Evolutionary conservation across 30 jellyfish, hydroid and myxozoan species (phyloP), one percentile per base, ranked within the genome.

Genomic region (Cassiopea andromeda): DNA sequence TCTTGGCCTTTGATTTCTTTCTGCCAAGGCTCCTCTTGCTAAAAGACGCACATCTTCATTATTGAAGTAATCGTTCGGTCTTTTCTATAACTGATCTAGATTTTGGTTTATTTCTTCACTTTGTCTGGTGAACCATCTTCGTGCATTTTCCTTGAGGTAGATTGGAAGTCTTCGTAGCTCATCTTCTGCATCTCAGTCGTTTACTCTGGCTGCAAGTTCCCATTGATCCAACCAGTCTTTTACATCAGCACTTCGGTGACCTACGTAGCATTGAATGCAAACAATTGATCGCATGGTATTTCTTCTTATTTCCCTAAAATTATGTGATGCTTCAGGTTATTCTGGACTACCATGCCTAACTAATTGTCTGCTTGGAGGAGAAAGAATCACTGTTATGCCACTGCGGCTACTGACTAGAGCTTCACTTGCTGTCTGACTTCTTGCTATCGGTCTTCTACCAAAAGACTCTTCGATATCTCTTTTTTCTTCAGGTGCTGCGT

Each of bases 361-460:
- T 72, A 14, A 48, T 54, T 72, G 81, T 72, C 81, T 72, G 81
- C 81, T 72, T 72, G 54, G 81, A 72, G 81, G 38, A 54, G 81
- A 72, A 72, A 72, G 81, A 48, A 72, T 72, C 50, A 72, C 81
- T 72, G 81, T 27, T 72, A 72, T 72, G 12, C 38, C 81, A 72
- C 81, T 72, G 50, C 81, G 50, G 38, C 81, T 60, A 14, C 81
- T 72, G 50, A 27, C 81, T 72, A 14, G 81, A 72, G 81, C 50
- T 54, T 72, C 1, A 17, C 81, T 0, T 72, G 81, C 81, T 13
- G 81, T 27, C 81, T 72, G 81, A 72, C 81, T 72, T 72, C 81
- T 72, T 72, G 81, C 38, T 72, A 72, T 54, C 38, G 81, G 81
- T 72, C 81, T 72, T 72, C 81, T 72, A 47, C 81, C 81, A 49